Evolutionary conservation across 2,113 vertebrate species (phyloP), one percentile per base, ranked within the genome.

Genomic region (Python bivittatus): DNA sequence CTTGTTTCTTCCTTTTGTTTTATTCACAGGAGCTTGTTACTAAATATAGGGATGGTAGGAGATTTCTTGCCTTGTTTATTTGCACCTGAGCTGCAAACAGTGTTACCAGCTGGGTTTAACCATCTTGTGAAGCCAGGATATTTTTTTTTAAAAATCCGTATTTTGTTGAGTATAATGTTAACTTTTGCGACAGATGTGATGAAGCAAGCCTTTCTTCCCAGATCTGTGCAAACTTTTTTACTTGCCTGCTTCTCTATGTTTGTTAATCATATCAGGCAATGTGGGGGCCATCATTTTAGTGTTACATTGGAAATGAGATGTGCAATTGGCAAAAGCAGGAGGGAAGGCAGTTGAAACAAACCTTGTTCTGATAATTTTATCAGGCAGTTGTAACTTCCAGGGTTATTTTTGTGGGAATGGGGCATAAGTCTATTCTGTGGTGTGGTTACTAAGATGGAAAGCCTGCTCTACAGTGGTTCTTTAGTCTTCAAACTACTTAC

Each of bases 231-330:
- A 44, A 61, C 25, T 17, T 44, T 48, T 25, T n/a, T 61, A 42
- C 87, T 17, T 61, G 3, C 17, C 93, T 93, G 57, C 52, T 33
- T 91, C 88, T 0, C 38, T 91, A 92, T 84, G 53, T 13, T 92
- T 93, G 85, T 90, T 90, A 33, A 0, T 48, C n/a, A 91, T 48
- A 0, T 23, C 20, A 88, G 72, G 94, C 88, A 88, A 92, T 92
- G 91, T 92, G 91, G 92, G 92, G 88, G 92, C 84, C 33, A 0
- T 79, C 7, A 0, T 93, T n/a, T n/a, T 56, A 33, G n/a, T 87
- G 53, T 17, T 56, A n/a, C 53, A 20, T 57, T 87, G 54, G 17
- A 57, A 87, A 79, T 87, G 8, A 56, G 17, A 57, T 4, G 53
- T 33, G 53, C 52, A 56, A 29, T 53, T 86, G 27, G 7, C 27